Conservation (phyloP, 2,888 invertebrate genomes). For the Papilio gigon region DNA sequence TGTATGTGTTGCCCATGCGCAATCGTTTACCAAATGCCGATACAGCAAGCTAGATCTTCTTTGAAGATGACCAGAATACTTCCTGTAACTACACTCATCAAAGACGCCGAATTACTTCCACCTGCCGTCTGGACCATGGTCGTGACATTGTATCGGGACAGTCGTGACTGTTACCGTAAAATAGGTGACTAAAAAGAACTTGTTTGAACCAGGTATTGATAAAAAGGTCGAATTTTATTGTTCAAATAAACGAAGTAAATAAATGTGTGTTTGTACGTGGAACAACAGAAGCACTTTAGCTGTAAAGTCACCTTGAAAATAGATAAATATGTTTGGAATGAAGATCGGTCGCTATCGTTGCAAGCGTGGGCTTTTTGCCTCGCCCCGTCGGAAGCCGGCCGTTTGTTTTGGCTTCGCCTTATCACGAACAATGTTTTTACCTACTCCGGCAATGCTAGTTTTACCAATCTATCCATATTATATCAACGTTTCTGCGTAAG, state of each 20-base stretch:
- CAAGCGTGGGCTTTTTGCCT: conserved; percentile 50
- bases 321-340: conserved; percentile 37
- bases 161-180: too few relatives aligned
- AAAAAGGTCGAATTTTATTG: neutral
- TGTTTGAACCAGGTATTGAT: too few relatives aligned
- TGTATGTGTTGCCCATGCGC: too few relatives aligned
- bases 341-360: conserved; percentile 46
- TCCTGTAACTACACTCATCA: too few relatives aligned
- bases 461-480: conserved; percentile 4
- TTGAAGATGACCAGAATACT: too few relatives aligned
- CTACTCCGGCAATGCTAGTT: conserved; percentile 21
- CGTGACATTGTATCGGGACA: too few relatives aligned
- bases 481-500: conserved; percentile 2
- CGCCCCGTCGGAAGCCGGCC: conserved; percentile 47
- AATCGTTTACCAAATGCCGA: too few relatives aligned
- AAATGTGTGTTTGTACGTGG: conserved; percentile 19
- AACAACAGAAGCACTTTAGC: conserved; percentile 28
- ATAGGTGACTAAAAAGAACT: too few relatives aligned
- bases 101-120: too few relatives aligned
- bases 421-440: conserved; percentile 43
- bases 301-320: conserved; percentile 41
- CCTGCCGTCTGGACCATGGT: too few relatives aligned
- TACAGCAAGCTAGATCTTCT: neutral
- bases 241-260: conserved; percentile 15
- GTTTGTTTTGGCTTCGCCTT: conserved; percentile 49